Conservation (phyloP, 2,113 vertebrate species). For the Arenaria interpres region DNA sequence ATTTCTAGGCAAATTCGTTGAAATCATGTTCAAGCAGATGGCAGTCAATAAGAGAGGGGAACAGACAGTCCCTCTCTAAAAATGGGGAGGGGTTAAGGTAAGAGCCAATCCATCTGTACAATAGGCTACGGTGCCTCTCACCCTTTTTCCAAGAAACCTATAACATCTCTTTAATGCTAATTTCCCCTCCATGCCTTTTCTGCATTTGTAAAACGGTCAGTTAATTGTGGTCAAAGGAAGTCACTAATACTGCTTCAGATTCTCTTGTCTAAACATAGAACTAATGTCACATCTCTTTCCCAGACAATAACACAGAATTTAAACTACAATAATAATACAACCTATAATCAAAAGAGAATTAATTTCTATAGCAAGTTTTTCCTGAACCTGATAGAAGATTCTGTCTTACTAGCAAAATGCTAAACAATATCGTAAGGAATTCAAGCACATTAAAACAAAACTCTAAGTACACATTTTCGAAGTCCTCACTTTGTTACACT, state of each 20-base stretch:
- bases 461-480: neutral
- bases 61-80: neutral
- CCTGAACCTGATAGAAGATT: neutral
- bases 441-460: neutral
- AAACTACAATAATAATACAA: neutral
- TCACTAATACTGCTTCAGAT: neutral
- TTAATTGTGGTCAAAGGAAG: neutral
- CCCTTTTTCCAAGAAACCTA: neutral
- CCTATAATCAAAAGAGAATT: neutral
- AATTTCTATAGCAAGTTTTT: neutral
- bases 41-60: neutral
- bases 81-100: neutral
- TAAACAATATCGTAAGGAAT: neutral
- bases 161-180: neutral
- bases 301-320: neutral
- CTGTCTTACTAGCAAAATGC: neutral
- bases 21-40: neutral
- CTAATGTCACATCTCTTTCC: neutral
- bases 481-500: neutral
- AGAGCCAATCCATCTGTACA: neutral
- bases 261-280: neutral
- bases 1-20: neutral
- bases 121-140: neutral
- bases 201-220: neutral
- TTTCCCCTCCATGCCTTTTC: neutral